phyloP scores from a whole-genome alignment of 2,888 invertebrate genomes.

The Noctua fimbriata region DNA sequence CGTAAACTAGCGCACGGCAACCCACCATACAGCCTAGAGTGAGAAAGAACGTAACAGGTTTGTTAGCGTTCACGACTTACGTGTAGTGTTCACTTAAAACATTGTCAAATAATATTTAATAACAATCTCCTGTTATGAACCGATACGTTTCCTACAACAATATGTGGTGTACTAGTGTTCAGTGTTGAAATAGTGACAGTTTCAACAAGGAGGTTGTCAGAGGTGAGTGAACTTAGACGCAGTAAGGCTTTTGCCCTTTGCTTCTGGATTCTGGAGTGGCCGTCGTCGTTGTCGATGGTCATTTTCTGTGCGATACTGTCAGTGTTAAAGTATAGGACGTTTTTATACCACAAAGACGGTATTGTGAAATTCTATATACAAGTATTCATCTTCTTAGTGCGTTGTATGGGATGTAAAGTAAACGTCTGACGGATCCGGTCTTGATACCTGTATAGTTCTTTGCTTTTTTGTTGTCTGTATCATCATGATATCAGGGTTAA shows the following conservation, averaged over 20 bases:
- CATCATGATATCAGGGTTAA: slow-evolving; percentile 52
- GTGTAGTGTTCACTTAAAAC: slow-evolving; percentile 79
- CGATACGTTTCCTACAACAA: slow-evolving; percentile 71
- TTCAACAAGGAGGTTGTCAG: slow-evolving; percentile 64
- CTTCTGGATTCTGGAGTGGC: slow-evolving; percentile 70
- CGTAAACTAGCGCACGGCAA: slow-evolving; percentile 71
- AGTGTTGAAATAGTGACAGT: slow-evolving; percentile 74
- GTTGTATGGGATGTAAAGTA: slow-evolving; percentile 19
- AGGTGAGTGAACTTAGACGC: slow-evolving; percentile 84
- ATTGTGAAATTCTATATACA: background rate
- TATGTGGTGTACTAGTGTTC: slow-evolving; percentile 70
- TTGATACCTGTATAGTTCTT: slow-evolving; percentile 49
- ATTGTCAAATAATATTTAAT: slow-evolving; percentile 80
- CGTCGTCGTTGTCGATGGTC: slow-evolving; percentile 51
- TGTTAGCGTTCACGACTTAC: slow-evolving; percentile 75
- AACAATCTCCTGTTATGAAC: slow-evolving; percentile 80
- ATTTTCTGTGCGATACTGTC: slow-evolving; percentile 55
- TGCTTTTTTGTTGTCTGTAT: slow-evolving; percentile 49
- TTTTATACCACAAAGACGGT: slow-evolving; percentile 1
- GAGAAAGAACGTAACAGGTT: slow-evolving; percentile 85
- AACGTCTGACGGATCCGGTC: slow-evolving; percentile 53
- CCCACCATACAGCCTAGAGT: slow-evolving; percentile 74
- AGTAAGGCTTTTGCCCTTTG: slow-evolving; percentile 81
- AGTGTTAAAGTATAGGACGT: slow-evolving; percentile 30
- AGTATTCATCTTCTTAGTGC: background rate